These are phyloP conservation scores for Toxonevra muliebris DNA, from an alignment of 2,888 invertebrate genomes.

Conservation along the genomic window DNA sequence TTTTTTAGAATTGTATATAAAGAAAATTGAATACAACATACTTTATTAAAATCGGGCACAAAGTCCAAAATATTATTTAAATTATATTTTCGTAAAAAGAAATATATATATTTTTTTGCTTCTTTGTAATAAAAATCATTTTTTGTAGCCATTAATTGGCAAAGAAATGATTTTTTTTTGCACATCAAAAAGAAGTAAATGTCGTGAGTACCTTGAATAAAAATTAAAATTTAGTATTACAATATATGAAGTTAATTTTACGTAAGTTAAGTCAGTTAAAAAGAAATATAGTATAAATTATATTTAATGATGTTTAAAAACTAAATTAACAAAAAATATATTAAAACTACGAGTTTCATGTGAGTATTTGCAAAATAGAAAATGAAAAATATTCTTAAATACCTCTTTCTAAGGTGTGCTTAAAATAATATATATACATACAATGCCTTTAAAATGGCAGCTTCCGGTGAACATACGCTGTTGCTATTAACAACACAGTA, in stretches of 20 bases:
- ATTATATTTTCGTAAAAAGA: background rate
- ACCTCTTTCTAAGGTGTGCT: too few relatives aligned
- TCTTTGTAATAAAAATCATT: constrained; percentile 10
- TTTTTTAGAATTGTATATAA: too few relatives aligned
- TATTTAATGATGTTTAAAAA: background rate
- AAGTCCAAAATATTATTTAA: background rate
- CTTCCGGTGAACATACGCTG: too few relatives aligned
- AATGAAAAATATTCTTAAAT: too few relatives aligned
- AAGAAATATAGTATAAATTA: background rate
- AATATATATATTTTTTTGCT: constrained; percentile 7
- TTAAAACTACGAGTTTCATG: background rate
- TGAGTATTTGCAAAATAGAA: background rate
- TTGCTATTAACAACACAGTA: too few relatives aligned
- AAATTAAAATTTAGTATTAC: constrained; percentile 16
- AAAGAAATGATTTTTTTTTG: constrained; percentile 12
- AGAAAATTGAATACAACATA: too few relatives aligned
- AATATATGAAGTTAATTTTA: constrained; percentile 20
- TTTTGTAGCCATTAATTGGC: constrained; percentile 13
- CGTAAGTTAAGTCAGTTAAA: constrained; percentile 11
- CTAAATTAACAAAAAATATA: background rate
- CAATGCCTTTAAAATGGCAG: too few relatives aligned
- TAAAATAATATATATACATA: too few relatives aligned
- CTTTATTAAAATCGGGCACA: too few relatives aligned
- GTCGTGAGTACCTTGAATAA: constrained; percentile 55
- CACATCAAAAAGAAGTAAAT: constrained; percentile 39